Base-by-base conservation (phyloP, 2,113 vertebrate species). In the Cephalopholis sonnerati region DNA sequence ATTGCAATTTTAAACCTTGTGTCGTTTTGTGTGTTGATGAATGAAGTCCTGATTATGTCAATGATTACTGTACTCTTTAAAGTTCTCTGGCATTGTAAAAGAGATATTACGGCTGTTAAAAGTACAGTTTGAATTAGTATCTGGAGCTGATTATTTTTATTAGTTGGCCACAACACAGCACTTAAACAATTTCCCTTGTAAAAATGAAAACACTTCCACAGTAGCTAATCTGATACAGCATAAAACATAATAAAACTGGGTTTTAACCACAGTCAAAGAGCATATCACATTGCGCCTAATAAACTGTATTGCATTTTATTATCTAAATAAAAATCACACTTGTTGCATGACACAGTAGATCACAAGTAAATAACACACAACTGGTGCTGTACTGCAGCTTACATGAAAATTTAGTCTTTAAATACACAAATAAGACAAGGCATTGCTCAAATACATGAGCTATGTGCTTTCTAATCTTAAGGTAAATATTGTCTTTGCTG, bases 21-120 rank as follows among this genome's bases (percentile, higher is more conserved):
- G 51, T 71, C 51, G 69, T 83, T 68, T 16, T 68, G 79, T 79
- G 25, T 48, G 29, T 24, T 53, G 44, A 75, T 53, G 25, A 78
- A 77, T 61, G 50, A 32, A 68, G 11, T 48, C 61, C 15, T 57
- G 41, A 62, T 74, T 4, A 7, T 65, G 55, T 63, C 48, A 27
- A 13, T 50, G 6, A 72, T 41, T 62, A 13, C 57, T 44, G 0
- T 51, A 24, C 27, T 62, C 18, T 74, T 1, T 32, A 10, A 48
- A 63, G 61, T 65, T n/a, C 8, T 58, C 32, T 68, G 48, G 15
- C 4, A 25, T 12, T 48, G 29, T 61, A 18, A 54, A 7, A 39
- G 44, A 57, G 5, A 67, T 57, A 67, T 70, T 6, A 51, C 15
- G 24, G 41, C 17, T 18, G 9, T 63, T 73, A 20, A 82, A 71